phyloP scores from a whole-genome alignment of 2,797 vertebrate species.

The Buphagus erythrorhynchus region DNA sequence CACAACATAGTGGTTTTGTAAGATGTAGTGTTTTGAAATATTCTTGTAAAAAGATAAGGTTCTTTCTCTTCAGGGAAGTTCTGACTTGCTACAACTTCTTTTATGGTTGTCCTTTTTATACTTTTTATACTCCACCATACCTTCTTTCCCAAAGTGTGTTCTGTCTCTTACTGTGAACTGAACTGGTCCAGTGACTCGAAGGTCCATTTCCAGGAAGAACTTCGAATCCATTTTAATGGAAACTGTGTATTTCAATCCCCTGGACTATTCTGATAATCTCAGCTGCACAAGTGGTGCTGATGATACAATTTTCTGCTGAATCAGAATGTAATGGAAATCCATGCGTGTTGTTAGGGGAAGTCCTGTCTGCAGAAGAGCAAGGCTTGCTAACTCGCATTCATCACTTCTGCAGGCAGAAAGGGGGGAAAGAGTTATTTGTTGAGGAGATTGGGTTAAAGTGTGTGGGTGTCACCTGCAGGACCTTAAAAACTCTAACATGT shows the following conservation, averaged over 20 bases:
- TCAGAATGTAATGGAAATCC: slow-evolving; percentile 43
- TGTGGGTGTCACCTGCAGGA: not conserved
- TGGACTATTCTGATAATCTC: slow-evolving; percentile 2
- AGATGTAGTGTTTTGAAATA: not conserved
- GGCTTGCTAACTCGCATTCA: not conserved
- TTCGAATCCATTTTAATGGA: slow-evolving; percentile 9
- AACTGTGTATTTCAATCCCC: not conserved
- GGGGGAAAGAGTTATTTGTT: not conserved
- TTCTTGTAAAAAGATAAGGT: not conserved
- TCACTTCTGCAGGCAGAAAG: not conserved
- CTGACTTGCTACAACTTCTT: not conserved
- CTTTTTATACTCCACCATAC: not conserved
- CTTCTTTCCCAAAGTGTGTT: not conserved
- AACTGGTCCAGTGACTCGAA: not conserved
- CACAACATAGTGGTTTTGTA: not conserved
- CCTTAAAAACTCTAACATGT: not conserved
- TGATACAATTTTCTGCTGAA: slow-evolving; percentile 46
- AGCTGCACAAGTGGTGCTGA: not conserved
- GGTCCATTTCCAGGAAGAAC: not conserved
- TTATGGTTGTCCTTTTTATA: not conserved
- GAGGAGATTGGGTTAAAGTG: not conserved
- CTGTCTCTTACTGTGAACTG: not conserved
- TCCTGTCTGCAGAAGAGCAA: not conserved
- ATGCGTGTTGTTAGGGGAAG: not conserved
- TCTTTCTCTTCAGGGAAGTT: not conserved